Conservation (phyloP, 2,888 invertebrate genomes). For the Coenonympha arcania region DNA sequence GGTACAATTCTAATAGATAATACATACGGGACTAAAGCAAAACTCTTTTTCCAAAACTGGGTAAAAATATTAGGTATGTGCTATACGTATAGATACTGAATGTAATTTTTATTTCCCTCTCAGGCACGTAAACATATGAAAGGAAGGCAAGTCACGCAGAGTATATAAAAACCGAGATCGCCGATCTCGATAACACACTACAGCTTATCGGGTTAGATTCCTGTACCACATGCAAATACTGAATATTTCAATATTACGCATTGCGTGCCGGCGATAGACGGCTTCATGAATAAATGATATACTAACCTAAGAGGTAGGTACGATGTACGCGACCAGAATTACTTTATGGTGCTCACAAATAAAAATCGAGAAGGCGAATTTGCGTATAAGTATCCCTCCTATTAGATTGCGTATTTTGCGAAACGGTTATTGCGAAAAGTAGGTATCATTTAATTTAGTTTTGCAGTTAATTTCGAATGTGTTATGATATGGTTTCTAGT, state of each 20-base stretch:
- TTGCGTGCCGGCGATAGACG: slow-evolving; percentile 20
- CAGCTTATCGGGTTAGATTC: slow-evolving; percentile 23
- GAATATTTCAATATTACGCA: slow-evolving; percentile 25
- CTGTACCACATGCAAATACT: slow-evolving; percentile 25
- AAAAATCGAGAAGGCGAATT: not conserved
- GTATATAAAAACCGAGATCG: slow-evolving; percentile 21
- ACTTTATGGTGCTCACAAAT: slow-evolving; percentile 18
- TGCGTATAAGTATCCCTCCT: not conserved
- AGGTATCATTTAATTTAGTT: no score
- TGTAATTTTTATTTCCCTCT: not conserved
- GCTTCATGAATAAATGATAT: slow-evolving; percentile 24
- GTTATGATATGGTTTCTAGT: no score
- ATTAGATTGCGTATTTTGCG: not conserved
- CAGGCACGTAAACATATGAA: slow-evolving; percentile 15
- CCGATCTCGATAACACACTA: slow-evolving; percentile 28
- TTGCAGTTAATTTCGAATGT: no score
- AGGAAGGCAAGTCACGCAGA: slow-evolving; percentile 25
- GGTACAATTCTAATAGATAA: no score
- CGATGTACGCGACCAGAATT: slow-evolving; percentile 19
- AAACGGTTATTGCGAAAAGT: not conserved
- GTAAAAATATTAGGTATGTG: no score
- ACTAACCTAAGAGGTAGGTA: slow-evolving; percentile 21
- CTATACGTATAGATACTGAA: no score
- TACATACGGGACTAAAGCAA: no score
- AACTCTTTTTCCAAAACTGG: no score